phyloP scores from a whole-genome alignment of 2,888 invertebrate species.

The Nipponacmea schrenckii region DNA sequence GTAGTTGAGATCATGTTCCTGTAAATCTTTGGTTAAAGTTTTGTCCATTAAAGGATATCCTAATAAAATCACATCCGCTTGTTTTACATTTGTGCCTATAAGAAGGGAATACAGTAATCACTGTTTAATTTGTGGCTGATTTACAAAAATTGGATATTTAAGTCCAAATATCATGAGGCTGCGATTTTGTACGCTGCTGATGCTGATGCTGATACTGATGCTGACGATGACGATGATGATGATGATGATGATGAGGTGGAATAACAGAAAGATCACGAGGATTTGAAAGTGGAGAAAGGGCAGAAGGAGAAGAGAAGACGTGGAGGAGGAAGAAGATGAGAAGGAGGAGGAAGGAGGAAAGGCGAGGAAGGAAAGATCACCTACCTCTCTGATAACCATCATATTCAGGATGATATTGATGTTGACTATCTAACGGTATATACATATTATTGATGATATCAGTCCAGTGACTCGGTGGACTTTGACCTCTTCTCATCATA shows the following conservation, averaged over 20 bases:
- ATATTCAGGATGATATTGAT: slow-evolving; percentile 68
- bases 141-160: too few relatives aligned
- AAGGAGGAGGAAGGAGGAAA: background rate
- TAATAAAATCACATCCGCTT: slow-evolving; percentile 69
- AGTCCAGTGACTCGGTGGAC: slow-evolving; percentile 33
- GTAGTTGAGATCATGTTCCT: slow-evolving; percentile 63
- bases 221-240: background rate
- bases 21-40: slow-evolving; percentile 49
- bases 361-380: too few relatives aligned
- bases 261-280: background rate
- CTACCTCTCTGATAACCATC: slow-evolving; percentile 60
- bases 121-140: too few relatives aligned
- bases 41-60: slow-evolving; percentile 65
- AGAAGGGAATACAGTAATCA: background rate
- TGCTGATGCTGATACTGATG: background rate
- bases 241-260: background rate
- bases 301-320: background rate
- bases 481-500: slow-evolving; percentile 24
- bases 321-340: background rate
- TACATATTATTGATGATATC: slow-evolving; percentile 50
- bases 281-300: background rate
- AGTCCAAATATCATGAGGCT: too few relatives aligned
- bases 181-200: background rate
- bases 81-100: slow-evolving; percentile 55
- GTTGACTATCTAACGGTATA: slow-evolving; percentile 58